Evolutionary conservation across 2,797 vertebrate genomes (phyloP).

Genomic region (Cossypha dichroa): DNA sequence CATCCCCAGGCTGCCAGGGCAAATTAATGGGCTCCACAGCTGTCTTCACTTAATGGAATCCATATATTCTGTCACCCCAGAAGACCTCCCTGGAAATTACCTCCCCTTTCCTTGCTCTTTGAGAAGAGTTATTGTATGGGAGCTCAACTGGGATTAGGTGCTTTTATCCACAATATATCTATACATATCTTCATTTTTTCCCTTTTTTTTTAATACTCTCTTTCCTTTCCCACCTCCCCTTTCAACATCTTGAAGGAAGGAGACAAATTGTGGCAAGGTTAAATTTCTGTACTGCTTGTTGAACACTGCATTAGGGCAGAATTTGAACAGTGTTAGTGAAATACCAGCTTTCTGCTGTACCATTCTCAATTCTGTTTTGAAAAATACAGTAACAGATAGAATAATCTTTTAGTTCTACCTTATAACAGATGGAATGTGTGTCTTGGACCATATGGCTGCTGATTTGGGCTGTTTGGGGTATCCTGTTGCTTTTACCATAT

Average conservation of each 20-base stretch:
- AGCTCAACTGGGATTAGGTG: not conserved
- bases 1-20: not conserved
- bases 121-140: not conserved
- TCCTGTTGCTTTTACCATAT: not conserved
- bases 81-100: not conserved
- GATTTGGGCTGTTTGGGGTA: not conserved
- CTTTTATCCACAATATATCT: not conserved
- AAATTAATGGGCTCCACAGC: not conserved
- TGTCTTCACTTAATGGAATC: not conserved
- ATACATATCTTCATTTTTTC: not conserved
- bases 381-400: not conserved
- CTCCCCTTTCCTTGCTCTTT: not conserved
- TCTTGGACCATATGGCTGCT: not conserved
- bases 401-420: not conserved
- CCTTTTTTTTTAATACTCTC: not conserved
- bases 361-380: not conserved
- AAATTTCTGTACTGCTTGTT: not conserved
- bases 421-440: not conserved
- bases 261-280: not conserved
- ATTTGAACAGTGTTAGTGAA: not conserved
- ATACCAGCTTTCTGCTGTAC: not conserved
- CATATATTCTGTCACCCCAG: not conserved
- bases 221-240: not conserved
- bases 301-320: not conserved
- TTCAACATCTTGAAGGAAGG: not conserved